These are phyloP conservation scores for Halotydeus destructor DNA, from an alignment of 1,140 invertebrate genomes.

Conservation along the genomic window DNA sequence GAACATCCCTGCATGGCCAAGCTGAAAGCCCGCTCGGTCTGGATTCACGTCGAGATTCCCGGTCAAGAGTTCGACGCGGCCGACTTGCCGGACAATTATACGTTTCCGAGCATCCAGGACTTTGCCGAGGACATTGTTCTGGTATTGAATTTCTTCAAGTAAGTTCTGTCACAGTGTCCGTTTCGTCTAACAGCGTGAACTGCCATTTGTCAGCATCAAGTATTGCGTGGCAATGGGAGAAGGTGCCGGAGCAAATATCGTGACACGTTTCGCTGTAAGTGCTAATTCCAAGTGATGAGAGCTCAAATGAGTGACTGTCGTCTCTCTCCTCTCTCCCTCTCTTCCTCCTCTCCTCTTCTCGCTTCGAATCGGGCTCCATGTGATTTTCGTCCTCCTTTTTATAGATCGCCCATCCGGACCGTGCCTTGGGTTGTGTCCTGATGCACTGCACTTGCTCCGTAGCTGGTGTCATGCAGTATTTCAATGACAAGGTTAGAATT, in stretches of 20 bases:
- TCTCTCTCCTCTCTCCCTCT: too few species aligned
- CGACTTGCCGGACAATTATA: conserved; percentile 42
- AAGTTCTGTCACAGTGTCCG: conserved; percentile 14
- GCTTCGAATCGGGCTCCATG: too few species aligned
- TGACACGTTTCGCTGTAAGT: conserved; percentile 19
- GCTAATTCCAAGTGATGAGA: too few species aligned
- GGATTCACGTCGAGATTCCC: conserved; percentile 68
- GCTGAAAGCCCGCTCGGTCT: conserved; percentile 60
- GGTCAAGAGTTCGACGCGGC: conserved; percentile 64
- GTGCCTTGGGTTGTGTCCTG: conserved; percentile 28
- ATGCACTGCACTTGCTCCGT: conserved; percentile 32
- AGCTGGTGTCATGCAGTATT: conserved; percentile 31
- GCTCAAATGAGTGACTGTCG: too few species aligned
- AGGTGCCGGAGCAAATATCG: conserved; percentile 20
- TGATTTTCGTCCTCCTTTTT: too few species aligned
- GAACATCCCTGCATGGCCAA: conserved; percentile 57
- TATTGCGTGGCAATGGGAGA: conserved; percentile 20
- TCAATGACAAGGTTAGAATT: conserved; percentile 29
- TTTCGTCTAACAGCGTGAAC: neutral
- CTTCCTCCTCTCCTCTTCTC: too few species aligned
- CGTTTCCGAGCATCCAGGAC: conserved; percentile 57
- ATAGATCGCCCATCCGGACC: conserved; percentile 24
- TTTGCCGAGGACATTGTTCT: conserved; percentile 60
- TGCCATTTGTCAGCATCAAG: conserved; percentile 16
- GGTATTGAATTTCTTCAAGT: conserved; percentile 53